Conservation (phyloP, 2,888 invertebrate genomes). For the Protodeltote pygarga region DNA sequence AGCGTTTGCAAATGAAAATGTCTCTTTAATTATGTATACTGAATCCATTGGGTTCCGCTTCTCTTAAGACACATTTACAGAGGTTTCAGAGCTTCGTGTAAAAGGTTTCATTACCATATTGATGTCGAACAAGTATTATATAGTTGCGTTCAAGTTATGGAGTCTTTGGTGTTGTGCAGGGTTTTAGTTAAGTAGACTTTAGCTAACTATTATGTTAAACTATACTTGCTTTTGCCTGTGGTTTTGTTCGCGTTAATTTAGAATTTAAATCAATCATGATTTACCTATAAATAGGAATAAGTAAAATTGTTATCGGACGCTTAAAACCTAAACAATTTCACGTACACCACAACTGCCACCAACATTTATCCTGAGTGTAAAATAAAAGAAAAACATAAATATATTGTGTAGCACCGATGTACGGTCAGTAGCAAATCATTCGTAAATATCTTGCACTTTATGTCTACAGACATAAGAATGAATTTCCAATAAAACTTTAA, state of each 20-base stretch:
- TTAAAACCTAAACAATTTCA: constrained; percentile 1
- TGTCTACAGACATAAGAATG: too few relatives aligned
- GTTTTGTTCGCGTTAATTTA: too few relatives aligned
- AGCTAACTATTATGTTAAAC: too few relatives aligned
- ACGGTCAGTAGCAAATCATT: too few relatives aligned
- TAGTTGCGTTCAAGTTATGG: not conserved
- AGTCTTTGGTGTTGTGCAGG: not conserved
- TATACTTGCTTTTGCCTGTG: too few relatives aligned
- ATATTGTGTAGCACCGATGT: not conserved
- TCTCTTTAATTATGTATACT: constrained; percentile 48
- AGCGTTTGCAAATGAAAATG: constrained; percentile 40
- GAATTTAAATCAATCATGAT: too few relatives aligned
- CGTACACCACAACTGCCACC: not conserved
- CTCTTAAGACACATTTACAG: constrained; percentile 31
- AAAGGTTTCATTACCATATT: constrained; percentile 25
- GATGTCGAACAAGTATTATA: not conserved
- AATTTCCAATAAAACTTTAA: too few relatives aligned
- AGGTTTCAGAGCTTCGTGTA: constrained; percentile 24
- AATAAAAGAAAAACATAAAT: constrained; percentile 10
- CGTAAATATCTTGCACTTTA: too few relatives aligned
- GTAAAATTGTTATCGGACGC: too few relatives aligned
- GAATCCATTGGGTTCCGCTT: constrained; percentile 38
- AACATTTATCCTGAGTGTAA: not conserved
- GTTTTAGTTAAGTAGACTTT: too few relatives aligned
- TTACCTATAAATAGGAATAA: too few relatives aligned